phyloP scores from a whole-genome alignment of 2,113 vertebrate species.

The Pitta sordida region DNA sequence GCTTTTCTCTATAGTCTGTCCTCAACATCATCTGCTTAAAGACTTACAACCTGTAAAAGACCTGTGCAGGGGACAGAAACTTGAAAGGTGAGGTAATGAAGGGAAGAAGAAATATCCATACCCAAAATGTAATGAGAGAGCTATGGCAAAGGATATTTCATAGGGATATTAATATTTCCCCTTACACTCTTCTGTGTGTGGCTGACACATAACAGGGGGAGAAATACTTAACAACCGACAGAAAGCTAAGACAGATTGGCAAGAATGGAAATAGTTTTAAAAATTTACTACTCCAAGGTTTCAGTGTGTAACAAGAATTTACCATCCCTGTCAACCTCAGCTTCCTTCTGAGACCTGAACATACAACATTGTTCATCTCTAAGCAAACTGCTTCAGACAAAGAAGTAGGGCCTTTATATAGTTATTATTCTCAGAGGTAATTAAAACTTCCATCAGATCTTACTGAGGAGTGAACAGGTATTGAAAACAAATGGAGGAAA shows the following conservation, averaged over 20 bases:
- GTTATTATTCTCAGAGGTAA: conserved; percentile 63
- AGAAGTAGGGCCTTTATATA: background rate
- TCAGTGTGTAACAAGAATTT: conserved; percentile 26
- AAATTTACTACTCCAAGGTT: conserved; percentile 39
- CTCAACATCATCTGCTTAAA: background rate
- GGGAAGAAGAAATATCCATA: background rate
- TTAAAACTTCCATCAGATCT: conserved; percentile 59
- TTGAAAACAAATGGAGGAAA: conserved; percentile 59
- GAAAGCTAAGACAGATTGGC: conserved; percentile 26
- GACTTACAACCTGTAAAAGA: background rate
- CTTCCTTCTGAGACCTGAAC: conserved; percentile 30
- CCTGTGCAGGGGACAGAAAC: background rate
- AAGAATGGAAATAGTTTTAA: conserved; percentile 28
- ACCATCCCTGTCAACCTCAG: conserved; percentile 14
- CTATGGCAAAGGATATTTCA: background rate
- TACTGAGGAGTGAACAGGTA: conserved; percentile 29
- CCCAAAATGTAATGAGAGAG: background rate
- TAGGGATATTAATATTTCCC: conserved; percentile 11
- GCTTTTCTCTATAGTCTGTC: background rate
- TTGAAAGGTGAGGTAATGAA: background rate
- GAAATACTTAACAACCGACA: background rate
- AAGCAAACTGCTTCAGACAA: conserved; percentile 39
- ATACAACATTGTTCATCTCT: background rate
- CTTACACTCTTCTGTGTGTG: background rate
- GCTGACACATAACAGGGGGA: background rate